Evolutionary conservation across 1,140 invertebrate species (phyloP).

Genomic region (Sycophila sp.): DNA sequence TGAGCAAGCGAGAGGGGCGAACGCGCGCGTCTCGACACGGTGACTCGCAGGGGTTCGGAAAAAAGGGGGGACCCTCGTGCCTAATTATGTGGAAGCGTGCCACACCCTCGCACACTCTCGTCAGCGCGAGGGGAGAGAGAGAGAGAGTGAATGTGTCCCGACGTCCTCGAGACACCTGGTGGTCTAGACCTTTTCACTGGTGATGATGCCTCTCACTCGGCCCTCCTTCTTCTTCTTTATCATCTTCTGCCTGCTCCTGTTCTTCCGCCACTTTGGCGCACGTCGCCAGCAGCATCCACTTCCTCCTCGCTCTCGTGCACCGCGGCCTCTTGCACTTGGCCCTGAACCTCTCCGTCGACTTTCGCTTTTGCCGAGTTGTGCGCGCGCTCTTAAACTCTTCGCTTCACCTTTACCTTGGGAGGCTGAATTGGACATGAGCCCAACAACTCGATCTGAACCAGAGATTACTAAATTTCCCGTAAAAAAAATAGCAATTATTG

Average conservation of each 20-base stretch:
- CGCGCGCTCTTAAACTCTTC: background rate
- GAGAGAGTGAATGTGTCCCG: slow-evolving; percentile 5
- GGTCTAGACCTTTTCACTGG: slow-evolving; percentile 45
- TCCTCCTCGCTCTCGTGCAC: background rate
- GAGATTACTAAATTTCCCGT: too few relatives aligned
- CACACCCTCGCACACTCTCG: slow-evolving; percentile 48
- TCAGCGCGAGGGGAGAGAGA: background rate
- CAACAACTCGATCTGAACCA: too few relatives aligned
- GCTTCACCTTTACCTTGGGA: background rate
- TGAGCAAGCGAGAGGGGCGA: slow-evolving; percentile 16
- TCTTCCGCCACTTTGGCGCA: too few relatives aligned
- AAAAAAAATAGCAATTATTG: too few relatives aligned
- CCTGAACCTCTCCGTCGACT: background rate
- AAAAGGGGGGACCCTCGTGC: slow-evolving; percentile 42
- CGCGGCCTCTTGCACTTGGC: background rate
- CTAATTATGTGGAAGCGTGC: slow-evolving; percentile 56
- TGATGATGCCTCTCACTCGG: slow-evolving; percentile 17
- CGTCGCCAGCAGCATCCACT: background rate
- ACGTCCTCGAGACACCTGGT: slow-evolving; percentile 47
- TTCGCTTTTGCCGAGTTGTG: background rate
- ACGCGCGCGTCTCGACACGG: slow-evolving; percentile 25
- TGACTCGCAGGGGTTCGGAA: slow-evolving; percentile 44
- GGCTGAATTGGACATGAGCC: too few relatives aligned
- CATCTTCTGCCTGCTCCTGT: background rate
- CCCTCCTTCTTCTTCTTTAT: slow-evolving; percentile 15